phyloP scores from a whole-genome alignment of 2,797 vertebrate species.

The Pipistrellus pygmaeus region DNA sequence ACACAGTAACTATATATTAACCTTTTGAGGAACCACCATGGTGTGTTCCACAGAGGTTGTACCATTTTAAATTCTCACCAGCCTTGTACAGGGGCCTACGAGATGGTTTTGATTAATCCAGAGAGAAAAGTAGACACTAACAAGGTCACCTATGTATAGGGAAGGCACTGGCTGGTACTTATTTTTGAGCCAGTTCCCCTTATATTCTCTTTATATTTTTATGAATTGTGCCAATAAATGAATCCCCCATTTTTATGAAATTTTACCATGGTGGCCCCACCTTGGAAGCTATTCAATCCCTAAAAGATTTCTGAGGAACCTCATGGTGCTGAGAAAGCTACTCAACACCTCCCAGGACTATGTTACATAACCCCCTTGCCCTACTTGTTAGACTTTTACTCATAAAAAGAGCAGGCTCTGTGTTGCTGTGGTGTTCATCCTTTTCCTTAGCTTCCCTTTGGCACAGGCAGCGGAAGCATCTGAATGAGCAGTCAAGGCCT shows the following conservation, averaged over 20 bases:
- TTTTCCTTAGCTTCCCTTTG: slow-evolving; percentile 20
- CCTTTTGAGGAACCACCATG: neutral
- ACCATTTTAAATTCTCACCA: slow-evolving; percentile 13
- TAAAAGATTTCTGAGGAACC: neutral
- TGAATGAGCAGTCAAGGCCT: slow-evolving; percentile 28
- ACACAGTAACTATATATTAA: neutral
- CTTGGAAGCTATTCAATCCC: slow-evolving; percentile 7
- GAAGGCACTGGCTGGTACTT: neutral
- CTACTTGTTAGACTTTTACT: neutral
- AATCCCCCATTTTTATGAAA: neutral
- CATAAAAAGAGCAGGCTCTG: neutral
- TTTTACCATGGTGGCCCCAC: neutral
- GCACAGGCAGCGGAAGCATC: neutral
- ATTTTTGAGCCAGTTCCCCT: neutral
- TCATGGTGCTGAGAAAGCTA: neutral
- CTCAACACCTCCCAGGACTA: neutral
- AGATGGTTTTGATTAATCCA: neutral
- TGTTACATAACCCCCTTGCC: neutral
- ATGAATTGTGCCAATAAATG: neutral
- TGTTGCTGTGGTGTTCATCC: neutral
- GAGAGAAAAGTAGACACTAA: neutral
- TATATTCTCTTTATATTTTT: neutral
- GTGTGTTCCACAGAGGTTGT: neutral
- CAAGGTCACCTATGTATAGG: neutral
- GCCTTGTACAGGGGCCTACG: neutral